phyloP scores from a whole-genome alignment of 2,113 vertebrate genomes.

The Herpailurus yagouaroundi region DNA sequence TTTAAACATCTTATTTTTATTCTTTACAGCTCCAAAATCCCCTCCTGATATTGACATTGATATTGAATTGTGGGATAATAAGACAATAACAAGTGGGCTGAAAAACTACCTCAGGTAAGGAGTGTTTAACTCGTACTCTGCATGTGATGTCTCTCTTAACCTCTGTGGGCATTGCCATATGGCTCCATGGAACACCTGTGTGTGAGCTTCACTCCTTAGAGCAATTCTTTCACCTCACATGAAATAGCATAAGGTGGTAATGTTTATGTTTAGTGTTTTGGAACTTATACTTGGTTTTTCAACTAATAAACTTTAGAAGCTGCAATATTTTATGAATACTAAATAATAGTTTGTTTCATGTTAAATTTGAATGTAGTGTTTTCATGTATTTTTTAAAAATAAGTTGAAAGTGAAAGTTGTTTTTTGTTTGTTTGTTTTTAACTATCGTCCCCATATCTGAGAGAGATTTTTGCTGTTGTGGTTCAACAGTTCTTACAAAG shows the following conservation, averaged over 20 bases:
- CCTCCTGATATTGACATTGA: slow-evolving; percentile 95
- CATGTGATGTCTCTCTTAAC: accelerated
- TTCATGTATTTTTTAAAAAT: not conserved
- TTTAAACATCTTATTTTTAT: slow-evolving; percentile 64
- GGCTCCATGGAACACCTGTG: too few species aligned
- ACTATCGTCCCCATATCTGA: not conserved
- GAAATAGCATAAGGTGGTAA: not conserved
- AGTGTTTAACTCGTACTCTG: not conserved
- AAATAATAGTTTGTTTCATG: not conserved
- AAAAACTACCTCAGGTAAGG: slow-evolving; percentile 99
- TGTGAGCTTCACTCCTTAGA: not conserved
- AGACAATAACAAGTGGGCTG: slow-evolving; percentile 97
- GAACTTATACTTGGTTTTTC: not conserved
- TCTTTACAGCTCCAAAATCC: slow-evolving; percentile 91
- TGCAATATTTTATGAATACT: not conserved
- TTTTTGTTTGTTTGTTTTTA: not conserved
- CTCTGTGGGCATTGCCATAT: accelerated
- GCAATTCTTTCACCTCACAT: not conserved
- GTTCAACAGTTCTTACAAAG: not conserved
- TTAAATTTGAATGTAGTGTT: not conserved
- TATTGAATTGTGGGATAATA: slow-evolving; percentile 97
- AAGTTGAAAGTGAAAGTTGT: not conserved
- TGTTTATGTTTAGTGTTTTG: not conserved
- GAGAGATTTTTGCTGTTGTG: not conserved
- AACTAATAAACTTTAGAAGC: not conserved